phyloP scores from a whole-genome alignment of 2,888 invertebrate genomes.

The Opisthograptis luteolata region DNA sequence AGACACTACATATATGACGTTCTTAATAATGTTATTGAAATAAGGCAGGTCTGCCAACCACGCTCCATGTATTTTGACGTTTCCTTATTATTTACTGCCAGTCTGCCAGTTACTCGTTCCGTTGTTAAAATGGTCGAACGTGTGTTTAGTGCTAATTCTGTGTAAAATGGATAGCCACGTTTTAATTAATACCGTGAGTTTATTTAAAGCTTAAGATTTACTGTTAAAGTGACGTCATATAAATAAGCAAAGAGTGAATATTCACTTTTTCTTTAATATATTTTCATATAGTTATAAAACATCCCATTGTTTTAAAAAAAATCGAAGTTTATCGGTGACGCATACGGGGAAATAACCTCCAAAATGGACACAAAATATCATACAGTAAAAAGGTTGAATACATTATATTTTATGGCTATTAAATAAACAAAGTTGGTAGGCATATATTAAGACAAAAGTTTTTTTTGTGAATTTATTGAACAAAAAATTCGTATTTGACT shows the following conservation, averaged over 20 bases:
- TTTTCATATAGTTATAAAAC: no score
- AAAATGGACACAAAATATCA: no score
- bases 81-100: constrained; percentile 50
- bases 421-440: no score
- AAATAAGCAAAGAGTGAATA: not conserved
- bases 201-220: not conserved
- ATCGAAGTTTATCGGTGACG: no score
- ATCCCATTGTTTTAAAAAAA: no score
- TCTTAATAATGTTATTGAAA: constrained; percentile 46
- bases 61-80: constrained; percentile 48
- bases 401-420: no score
- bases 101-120: constrained; percentile 43
- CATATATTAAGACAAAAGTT: no score
- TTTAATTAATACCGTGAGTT: constrained; percentile 32
- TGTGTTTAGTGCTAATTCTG: constrained; percentile 27
- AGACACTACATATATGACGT: constrained; percentile 32
- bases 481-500: no score
- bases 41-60: constrained; percentile 39
- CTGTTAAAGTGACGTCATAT: constrained; percentile 4
- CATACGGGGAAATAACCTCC: no score
- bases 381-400: no score
- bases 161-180: constrained; percentile 31
- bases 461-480: no score
- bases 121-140: constrained; percentile 35
- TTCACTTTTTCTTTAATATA: no score